phyloP scores from a whole-genome alignment of 2,797 vertebrate species.

The Bufotes viridis region DNA sequence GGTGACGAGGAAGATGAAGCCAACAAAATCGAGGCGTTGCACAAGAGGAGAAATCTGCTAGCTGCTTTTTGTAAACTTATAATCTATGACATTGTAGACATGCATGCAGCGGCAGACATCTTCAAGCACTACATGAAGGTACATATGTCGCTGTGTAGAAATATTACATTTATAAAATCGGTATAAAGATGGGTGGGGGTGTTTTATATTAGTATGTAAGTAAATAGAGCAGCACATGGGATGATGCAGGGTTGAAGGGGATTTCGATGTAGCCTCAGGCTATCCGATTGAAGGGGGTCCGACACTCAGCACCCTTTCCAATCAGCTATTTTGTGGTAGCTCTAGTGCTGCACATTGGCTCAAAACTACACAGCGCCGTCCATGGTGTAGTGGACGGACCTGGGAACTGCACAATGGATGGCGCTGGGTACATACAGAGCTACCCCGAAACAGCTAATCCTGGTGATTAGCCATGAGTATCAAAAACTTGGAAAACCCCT shows the following conservation, averaged over 20 bases:
- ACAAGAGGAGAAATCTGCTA: slow-evolving; percentile 97
- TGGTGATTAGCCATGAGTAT: no score
- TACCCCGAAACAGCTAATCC: no score
- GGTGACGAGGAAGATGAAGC: slow-evolving; percentile 99
- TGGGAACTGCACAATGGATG: neutral
- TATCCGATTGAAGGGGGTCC: no score
- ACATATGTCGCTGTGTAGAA: neutral
- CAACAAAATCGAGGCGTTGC: slow-evolving; percentile 98
- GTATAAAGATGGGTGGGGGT: neutral
- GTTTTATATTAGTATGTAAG: neutral
- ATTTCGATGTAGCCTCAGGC: no score
- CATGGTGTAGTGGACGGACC: no score
- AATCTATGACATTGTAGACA: slow-evolving; percentile 98
- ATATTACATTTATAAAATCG: neutral
- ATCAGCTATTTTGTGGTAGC: no score
- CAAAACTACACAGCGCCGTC: no score
- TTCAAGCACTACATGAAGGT: slow-evolving; percentile 99
- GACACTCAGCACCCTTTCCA: no score
- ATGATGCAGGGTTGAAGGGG: neutral
- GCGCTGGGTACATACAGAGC: neutral
- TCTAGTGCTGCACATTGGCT: no score
- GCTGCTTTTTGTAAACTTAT: slow-evolving; percentile 99
- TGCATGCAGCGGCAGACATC: slow-evolving; percentile 98
- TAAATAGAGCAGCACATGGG: neutral
- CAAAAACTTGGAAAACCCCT: no score